Evolutionary conservation across 2,888 invertebrate species (phyloP).

Genomic region (Hirtodrosophila cameraria): DNA sequence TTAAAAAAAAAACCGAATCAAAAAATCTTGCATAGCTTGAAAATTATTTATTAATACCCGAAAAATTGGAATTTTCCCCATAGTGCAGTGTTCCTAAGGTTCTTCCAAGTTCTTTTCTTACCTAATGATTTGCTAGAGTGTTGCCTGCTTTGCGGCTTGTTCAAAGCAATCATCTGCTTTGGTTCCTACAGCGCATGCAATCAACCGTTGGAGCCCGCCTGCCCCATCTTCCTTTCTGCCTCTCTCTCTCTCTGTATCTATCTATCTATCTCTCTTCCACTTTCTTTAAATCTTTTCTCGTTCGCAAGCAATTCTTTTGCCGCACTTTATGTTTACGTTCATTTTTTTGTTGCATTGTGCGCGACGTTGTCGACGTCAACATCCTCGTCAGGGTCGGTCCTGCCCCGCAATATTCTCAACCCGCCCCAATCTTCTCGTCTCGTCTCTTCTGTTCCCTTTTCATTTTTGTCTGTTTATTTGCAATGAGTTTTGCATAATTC

Average conservation of each 20-base stretch:
- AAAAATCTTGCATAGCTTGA: no score
- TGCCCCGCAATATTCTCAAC: slow-evolving; percentile 22
- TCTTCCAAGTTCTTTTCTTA: slow-evolving; percentile 6
- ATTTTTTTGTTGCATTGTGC: slow-evolving; percentile 68
- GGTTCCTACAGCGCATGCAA: slow-evolving; percentile 63
- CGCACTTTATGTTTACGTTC: slow-evolving; percentile 74
- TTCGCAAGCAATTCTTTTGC: slow-evolving; percentile 57
- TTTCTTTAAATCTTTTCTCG: slow-evolving; percentile 20
- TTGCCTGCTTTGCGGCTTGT: slow-evolving; percentile 45
- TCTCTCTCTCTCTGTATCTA: neutral
- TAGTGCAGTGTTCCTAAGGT: no score
- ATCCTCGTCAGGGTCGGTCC: slow-evolving; percentile 69
- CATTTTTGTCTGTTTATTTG: slow-evolving; percentile 68
- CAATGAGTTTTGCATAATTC: slow-evolving; percentile 78
- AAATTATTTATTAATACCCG: no score
- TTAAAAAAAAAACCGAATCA: no score
- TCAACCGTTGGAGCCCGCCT: slow-evolving; percentile 61
- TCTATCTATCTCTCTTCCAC: slow-evolving; percentile 7
- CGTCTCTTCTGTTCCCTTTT: neutral
- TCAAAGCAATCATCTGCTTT: slow-evolving; percentile 72
- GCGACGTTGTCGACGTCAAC: slow-evolving; percentile 73
- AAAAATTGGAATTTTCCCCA: no score
- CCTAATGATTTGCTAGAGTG: slow-evolving; percentile 28
- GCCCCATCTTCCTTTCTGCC: neutral
- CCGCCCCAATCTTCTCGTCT: neutral